Evolutionary conservation across 2,113 vertebrate species (phyloP).

Genomic region (Oryctolagus cuniculus): mOryCun1.1 NC_091436.1:126383501-126384000

Average conservation of each 20-base stretch:
- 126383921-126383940: background rate
- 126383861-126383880: background rate
- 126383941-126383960: background rate
- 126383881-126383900: background rate
- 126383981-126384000: background rate
- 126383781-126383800: slow-evolving; percentile 22
- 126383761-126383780: background rate
- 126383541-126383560: background rate
- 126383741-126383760: background rate
- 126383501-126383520: background rate
- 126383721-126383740: background rate
- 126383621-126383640: background rate
- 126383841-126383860: background rate
- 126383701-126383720: background rate
- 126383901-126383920: background rate
- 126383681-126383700: background rate
- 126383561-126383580: background rate
- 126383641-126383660: background rate
- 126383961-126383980: background rate
- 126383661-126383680: slow-evolving; percentile 22
- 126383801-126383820: background rate
- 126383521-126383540: background rate
- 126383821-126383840: background rate
- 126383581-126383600: slow-evolving; percentile 9
- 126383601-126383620: background rate